Conservation (phyloP, 1,140 invertebrate species). For the Apis cerana region DNA sequence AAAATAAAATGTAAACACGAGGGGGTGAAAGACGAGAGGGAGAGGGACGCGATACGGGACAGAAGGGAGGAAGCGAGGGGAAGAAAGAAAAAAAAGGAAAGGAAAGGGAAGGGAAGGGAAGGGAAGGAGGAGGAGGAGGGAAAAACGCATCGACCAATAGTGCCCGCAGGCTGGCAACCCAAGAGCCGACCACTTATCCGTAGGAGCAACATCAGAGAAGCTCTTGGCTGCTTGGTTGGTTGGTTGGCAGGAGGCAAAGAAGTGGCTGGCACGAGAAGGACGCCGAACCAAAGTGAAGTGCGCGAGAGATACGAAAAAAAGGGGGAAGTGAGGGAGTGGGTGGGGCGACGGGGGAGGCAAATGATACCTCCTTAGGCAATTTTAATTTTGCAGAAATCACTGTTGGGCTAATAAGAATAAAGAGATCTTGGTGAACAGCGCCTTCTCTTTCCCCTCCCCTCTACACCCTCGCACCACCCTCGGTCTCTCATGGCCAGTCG, state of each 20-base stretch:
- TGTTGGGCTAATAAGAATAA: conserved; percentile 81
- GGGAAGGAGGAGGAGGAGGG: conserved; percentile 59
- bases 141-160: conserved; percentile 75
- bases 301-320: conserved; percentile 66
- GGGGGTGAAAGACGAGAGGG: conserved; percentile 44
- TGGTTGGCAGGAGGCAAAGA: conserved; percentile 74
- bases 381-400: conserved; percentile 81
- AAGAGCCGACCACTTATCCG: conserved; percentile 78
- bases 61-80: conserved; percentile 16
- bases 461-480: background rate
- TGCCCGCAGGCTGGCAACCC: conserved; percentile 74
- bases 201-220: conserved; percentile 78
- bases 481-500: conserved; percentile 48
- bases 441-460: conserved; percentile 28
- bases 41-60: conserved; percentile 34
- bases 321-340: conserved; percentile 54
- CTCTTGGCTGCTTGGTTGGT: conserved; percentile 75
- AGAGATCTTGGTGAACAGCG: conserved; percentile 70
- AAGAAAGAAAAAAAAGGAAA: conserved; percentile 18
- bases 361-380: conserved; percentile 81
- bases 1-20: conserved; percentile 73
- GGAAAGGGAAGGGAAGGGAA: conserved; percentile 32
- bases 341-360: conserved; percentile 69
- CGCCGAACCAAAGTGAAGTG: conserved; percentile 75
- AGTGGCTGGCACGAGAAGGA: conserved; percentile 78